A percentile compares a stretch with the other conserved stretches of the same genome.
phyloP scores from a whole-genome alignment of 2,797 vertebrate species.

The Rhabdomys pumilio region DNA sequence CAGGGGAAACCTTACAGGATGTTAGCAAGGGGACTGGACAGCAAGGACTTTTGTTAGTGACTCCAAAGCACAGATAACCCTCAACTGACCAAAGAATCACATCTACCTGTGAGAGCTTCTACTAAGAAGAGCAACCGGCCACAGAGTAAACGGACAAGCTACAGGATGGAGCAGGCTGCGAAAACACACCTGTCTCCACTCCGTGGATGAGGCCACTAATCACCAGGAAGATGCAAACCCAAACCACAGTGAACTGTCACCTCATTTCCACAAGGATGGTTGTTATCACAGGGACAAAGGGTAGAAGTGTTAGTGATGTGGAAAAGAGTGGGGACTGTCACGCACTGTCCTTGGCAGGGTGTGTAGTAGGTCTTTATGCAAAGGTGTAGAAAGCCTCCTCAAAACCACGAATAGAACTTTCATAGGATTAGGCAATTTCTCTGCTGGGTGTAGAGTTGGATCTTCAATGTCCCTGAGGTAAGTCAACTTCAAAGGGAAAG shows the following conservation, averaged over 20 bases:
- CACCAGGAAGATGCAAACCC: not conserved
- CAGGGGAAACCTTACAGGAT: not conserved
- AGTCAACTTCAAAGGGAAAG: no score
- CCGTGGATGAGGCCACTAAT: not conserved
- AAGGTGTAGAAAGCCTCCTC: not conserved
- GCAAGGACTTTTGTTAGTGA: not conserved
- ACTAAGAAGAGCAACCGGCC: not conserved
- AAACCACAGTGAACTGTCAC: no score
- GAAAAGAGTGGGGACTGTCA: not conserved
- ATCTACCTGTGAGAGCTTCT: not conserved
- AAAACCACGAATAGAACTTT: not conserved
- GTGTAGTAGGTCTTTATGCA: not conserved
- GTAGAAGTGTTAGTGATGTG: not conserved
- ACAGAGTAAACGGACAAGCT: not conserved
- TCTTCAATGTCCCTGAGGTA: not conserved
- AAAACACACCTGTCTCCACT: not conserved
- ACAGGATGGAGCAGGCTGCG: not conserved
- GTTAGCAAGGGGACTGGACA: not conserved
- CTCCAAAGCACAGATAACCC: not conserved
- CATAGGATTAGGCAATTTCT: not conserved
- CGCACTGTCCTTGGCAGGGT: not conserved
- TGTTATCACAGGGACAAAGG: not conserved
- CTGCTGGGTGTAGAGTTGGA: not conserved
- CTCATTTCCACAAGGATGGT: not conserved
- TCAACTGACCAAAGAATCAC: not conserved